Percentiles rank a stretch among this genome's conserved stretches.
Conservation (phyloP, 2,113 vertebrate genomes). For the Neomonachus schauinslandi region DNA sequence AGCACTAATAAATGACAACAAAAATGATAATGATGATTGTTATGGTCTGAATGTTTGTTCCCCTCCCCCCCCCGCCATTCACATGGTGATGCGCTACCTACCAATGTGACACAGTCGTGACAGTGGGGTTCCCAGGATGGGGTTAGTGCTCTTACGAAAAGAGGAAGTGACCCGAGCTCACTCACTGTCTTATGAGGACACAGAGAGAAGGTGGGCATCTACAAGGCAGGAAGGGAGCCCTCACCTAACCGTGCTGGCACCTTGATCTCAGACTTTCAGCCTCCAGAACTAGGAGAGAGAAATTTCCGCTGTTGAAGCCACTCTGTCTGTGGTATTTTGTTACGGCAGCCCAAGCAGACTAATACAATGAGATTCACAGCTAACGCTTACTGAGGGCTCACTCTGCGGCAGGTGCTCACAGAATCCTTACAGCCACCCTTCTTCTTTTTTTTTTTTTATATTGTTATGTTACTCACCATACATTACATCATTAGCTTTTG, state of each 20-base stretch:
- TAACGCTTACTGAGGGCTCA: fast-evolving
- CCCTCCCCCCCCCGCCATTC: neutral
- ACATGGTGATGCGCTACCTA: neutral
- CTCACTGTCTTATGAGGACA: neutral
- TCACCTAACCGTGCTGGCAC: neutral
- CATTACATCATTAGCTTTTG: too few species aligned
- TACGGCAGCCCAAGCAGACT: neutral
- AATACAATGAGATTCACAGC: fast-evolving
- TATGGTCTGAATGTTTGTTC: neutral
- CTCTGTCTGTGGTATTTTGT: neutral
- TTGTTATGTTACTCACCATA: too few species aligned
- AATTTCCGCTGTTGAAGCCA: neutral
- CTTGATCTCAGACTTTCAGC: neutral
- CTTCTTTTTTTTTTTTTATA: too few species aligned
- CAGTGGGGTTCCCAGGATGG: neutral
- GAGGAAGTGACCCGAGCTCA: neutral
- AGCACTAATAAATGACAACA: neutral
- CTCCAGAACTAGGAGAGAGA: neutral
- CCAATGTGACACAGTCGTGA: neutral
- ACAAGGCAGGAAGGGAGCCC: neutral
- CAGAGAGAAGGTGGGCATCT: fast-evolving
- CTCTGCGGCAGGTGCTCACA: neutral
- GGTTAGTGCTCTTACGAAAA: neutral
- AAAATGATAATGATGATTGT: neutral
- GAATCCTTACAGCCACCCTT: neutral